Evolutionary conservation across 1,140 invertebrate species (phyloP), one percentile per base, ranked within the genome.

Genomic region (Drosophila prosaltans): DNA sequence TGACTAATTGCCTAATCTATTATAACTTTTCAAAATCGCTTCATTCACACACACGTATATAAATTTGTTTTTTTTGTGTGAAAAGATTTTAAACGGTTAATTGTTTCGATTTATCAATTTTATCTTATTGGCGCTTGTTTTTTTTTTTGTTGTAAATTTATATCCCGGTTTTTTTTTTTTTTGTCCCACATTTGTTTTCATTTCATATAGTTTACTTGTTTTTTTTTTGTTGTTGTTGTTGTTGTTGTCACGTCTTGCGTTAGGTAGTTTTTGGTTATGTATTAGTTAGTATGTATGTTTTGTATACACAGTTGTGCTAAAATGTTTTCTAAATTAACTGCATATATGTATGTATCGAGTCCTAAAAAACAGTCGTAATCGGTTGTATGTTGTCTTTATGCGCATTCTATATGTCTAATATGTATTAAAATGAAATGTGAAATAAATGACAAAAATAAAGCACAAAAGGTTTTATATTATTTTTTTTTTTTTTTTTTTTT

Each of bases 41-140:
- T 26, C 45, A 51, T 26, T 51, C 54, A 60, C 45, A 43, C 57
- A 65, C 24, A 16, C 1, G 24, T 51, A 51, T 26, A 3, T 51
- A 51, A 2, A 26, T 51, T 51, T 51, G n/a, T 26, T 51, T 51
- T 51, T 69, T 66, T 67, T 66, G 69, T 70, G 45, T 63, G 48
- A 86, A 90, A 90, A 90, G 82, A 90, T 90, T 80, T 90, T 90
- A 90, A 90, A 90, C 86, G 86, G 86, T 81, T 78, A 65, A 16
- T 16, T 16, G 16, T 64, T 72, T 66, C 55, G 28, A 40, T 66
- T 51, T 39, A 67, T 59, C 6, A 2, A 58, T 68, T 30, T 55
- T 63, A 40, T 66, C 57, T 43, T 40, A 63, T 69, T 78, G 4
- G 55, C 55, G 16, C 16, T 2, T 41, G 21, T 30, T 57, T 16